Base-by-base conservation (phyloP, 2,888 invertebrate species). In the Folsomia candida region DNA sequence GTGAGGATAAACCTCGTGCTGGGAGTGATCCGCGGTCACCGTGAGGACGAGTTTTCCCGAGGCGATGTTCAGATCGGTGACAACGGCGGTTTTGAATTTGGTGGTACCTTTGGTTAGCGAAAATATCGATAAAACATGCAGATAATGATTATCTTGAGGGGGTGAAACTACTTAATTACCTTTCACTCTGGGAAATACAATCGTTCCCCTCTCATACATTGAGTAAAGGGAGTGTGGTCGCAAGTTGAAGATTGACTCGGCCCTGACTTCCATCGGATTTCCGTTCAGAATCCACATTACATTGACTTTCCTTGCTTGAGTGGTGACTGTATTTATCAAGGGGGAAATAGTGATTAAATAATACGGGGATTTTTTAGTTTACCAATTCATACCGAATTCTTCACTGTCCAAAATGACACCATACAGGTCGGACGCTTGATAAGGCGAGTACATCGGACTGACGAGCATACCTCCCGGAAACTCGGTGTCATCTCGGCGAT, bases 401-500 rank as follows among this genome's bases (percentile, higher is more conserved):
- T 71, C 72, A 63, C 77, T 77, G 9, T 71, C 69, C 67, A 76
- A 70, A 27, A 78, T 69, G 22, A 77, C 63, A n/a, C 78, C 78
- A 60, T 78, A 78, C 11, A 29, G 47, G 3, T 68, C 71, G 6
- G 66, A 62, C 1, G 24, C n/a, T 20, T 68, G 51, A 24, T 63
- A 64, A 4, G 18, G 22, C 3, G 11, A 11, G 28, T 70, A 60
- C 1, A 72, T 11, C 1, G 63, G 71, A 14, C 69, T 29, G 24
- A 76, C 73, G 14, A 69, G 63, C 59, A 76, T 62, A 0, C 76
- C 76, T 22, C 63, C 64, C 11, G 74, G 74, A 67, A 70, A 74
- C 6, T 74, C 74, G 1, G 65, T 58, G 26, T 76, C 74, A 1
- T 76, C 71, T 1, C 47, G 11, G 0, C 57, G 51, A 22, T 67